phyloP scores from a whole-genome alignment of 2,797 vertebrate genomes.

The Arnoldichthys spilopterus region DNA sequence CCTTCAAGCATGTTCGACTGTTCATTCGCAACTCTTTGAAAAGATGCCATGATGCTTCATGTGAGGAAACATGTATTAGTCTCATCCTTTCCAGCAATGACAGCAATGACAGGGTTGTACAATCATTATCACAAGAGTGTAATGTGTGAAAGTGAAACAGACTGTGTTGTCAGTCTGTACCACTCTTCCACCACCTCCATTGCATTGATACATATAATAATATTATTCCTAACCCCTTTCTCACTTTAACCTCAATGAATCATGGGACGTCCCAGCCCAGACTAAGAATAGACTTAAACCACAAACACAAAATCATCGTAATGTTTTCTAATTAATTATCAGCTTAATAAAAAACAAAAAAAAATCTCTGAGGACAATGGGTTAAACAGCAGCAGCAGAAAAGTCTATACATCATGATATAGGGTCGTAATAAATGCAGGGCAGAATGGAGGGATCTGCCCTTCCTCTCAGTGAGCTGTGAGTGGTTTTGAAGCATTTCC shows the following conservation, averaged over 20 bases:
- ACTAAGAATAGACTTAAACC: not conserved
- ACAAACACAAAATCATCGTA: not conserved
- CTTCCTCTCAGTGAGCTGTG: conserved; percentile 52
- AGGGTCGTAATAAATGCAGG: conserved; percentile 37
- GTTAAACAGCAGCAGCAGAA: conserved; percentile 20
- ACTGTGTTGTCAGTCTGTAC: no score
- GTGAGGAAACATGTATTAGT: no score
- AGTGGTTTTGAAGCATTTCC: conserved; percentile 57
- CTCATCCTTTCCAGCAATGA: no score
- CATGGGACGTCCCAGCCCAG: not conserved
- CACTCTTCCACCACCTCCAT: no score
- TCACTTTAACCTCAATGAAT: not conserved
- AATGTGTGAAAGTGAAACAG: no score
- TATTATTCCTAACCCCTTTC: not conserved
- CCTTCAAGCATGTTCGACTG: no score
- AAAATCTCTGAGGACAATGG: not conserved
- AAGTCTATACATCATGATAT: conserved; percentile 21
- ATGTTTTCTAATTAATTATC: not conserved
- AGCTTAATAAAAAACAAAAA: not conserved
- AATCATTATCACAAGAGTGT: no score
- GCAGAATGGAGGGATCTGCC: conserved; percentile 45
- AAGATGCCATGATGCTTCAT: no score
- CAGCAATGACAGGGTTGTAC: no score
- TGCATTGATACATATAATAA: not conserved
- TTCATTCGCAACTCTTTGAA: no score